These are phyloP conservation scores for Sinocyclocheilus grahami DNA, from an alignment of 2,113 vertebrate species.

Conservation along the genomic window DNA sequence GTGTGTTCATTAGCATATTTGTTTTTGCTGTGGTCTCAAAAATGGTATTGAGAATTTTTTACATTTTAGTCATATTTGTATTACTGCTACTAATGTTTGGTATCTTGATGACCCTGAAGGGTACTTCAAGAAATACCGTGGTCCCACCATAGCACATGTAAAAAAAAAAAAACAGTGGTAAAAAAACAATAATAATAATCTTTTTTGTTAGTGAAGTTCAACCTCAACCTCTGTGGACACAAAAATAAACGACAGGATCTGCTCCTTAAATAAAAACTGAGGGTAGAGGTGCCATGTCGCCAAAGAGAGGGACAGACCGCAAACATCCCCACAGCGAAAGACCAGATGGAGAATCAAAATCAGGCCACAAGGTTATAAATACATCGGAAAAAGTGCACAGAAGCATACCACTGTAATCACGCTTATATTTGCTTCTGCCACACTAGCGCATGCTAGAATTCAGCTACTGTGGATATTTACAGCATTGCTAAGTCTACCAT, in stretches of 20 bases:
- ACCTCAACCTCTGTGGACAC: background rate
- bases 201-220: background rate
- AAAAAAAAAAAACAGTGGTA: too few relatives aligned
- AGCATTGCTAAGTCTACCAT: slow-evolving; percentile 1
- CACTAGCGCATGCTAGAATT: slow-evolving; percentile 51
- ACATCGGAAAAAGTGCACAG: slow-evolving; percentile 66
- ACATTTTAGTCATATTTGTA: too few relatives aligned
- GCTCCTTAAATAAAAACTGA: slow-evolving; percentile 64
- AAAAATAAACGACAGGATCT: background rate
- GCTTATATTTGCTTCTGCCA: slow-evolving; percentile 59
- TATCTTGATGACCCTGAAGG: too few relatives aligned
- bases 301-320: slow-evolving; percentile 54
- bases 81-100: too few relatives aligned
- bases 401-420: slow-evolving; percentile 51
- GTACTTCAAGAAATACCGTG: too few relatives aligned
- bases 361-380: slow-evolving; percentile 70
- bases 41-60: too few relatives aligned
- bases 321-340: slow-evolving; percentile 61
- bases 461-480: slow-evolving; percentile 7
- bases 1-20: too few relatives aligned
- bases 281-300: slow-evolving; percentile 36
- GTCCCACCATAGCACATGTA: too few relatives aligned
- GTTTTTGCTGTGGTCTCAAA: too few relatives aligned
- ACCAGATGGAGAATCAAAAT: slow-evolving; percentile 75
- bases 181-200: background rate